Conservation (phyloP, 2,113 vertebrate species). For the Ellobius talpinus region DNA sequence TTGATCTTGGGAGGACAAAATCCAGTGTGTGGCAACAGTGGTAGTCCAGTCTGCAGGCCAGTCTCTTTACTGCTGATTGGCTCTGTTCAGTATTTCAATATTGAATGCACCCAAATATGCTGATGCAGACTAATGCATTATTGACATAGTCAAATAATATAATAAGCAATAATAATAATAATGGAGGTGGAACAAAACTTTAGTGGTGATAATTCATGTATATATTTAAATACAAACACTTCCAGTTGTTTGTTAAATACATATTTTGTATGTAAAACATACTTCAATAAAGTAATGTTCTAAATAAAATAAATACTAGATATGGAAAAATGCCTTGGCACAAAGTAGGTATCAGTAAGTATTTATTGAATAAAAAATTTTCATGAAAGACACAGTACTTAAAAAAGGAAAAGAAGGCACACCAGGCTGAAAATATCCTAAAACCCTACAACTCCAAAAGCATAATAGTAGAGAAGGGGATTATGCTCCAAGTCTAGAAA, state of each 20-base stretch:
- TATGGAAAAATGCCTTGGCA: not conserved
- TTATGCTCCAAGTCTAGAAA: not conserved
- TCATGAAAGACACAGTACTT: not conserved
- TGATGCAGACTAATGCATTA: not conserved
- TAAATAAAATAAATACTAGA: not conserved
- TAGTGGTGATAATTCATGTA: not conserved
- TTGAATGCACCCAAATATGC: not conserved
- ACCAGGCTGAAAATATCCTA: not conserved
- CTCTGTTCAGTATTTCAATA: not conserved
- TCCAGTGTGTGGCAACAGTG: too few species aligned
- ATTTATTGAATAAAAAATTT: not conserved
- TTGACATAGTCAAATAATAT: not conserved
- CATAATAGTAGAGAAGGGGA: not conserved
- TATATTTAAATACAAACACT: not conserved
- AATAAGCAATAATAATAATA: not conserved
- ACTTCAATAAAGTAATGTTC: not conserved
- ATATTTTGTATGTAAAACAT: not conserved
- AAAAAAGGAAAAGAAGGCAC: not conserved
- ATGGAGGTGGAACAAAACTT: not conserved
- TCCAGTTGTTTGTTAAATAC: not conserved
- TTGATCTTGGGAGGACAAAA: too few species aligned
- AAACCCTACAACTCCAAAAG: not conserved
- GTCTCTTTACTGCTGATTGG: too few species aligned
- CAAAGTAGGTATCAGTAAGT: not conserved
- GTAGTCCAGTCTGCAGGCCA: too few species aligned